Base-by-base conservation (phyloP, 2,797 vertebrate species). In the Gymnocypris eckloni region DNA sequence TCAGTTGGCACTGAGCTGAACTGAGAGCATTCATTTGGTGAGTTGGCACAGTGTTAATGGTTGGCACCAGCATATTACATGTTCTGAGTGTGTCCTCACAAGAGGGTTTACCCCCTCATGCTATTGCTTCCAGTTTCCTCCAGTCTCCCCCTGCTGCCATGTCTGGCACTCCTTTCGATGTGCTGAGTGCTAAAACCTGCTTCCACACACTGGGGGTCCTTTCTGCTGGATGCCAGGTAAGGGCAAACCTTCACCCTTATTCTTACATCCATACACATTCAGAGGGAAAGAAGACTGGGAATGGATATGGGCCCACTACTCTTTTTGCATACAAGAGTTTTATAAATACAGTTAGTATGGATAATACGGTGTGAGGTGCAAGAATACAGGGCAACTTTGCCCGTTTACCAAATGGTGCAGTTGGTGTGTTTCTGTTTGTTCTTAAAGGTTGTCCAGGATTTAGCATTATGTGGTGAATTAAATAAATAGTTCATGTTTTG, bases 151-250 rank as follows among this genome's bases (percentile, higher is more conserved):
- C 85, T 71, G 43, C 54, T 56, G 48, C 50, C 70, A 67, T 56
- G 69, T 71, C 79, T 80, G 39, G 45, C 79, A 22, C 67, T 37
- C n/a, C 52, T 43, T n/a, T 85, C 15, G 6, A 3, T 37, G 12
- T 79, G 77, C 39, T 45, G 77, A 56, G 33, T 66, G 41, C 56
- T 77, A 16, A 54, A 79, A 69, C 37, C 45, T 84, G 33, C 83
- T 69, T 41, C n/a, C 37, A 16, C 64, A 52, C 61, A 20, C 78
- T 75, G 56, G 37, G 33, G n/a, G 20, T 78, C 25, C 72, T 82
- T 41, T 78, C 56, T 39, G 18, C 64, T 45, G n/a, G 16, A 13
- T 72, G 39, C 77, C 78, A 80, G 77, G 78, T 86, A 86, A 50
- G 78, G 54, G 54, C 45, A 79, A 78, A 25, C 37, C 33, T 50